Base-by-base conservation (phyloP, 1,140 invertebrate species). In the Antheraea pernyi region DNA sequence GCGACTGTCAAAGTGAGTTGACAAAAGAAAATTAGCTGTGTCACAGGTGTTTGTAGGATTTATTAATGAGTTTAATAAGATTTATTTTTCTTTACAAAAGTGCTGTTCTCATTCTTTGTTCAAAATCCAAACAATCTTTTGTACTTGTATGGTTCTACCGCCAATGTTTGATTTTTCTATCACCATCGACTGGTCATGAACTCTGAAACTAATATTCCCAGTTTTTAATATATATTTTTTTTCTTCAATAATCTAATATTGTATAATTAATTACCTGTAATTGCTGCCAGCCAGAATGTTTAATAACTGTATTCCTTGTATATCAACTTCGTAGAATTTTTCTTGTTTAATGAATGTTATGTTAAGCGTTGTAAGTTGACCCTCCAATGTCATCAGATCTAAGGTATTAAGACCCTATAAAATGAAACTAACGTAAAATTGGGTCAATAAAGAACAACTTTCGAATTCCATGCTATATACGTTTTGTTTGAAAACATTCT, bases 1-100 rank as follows among this genome's bases (percentile, higher is more conserved):
- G 89, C 70, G 91, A 92, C 37, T 93, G 91, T 65, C 85, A 91
- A 75, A 92, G 89, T 75, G 86, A 92, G 80, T 64, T 90, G 60
- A 86, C 86, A 11, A 77, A 85, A 74, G 82, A 90, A 77, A 82
- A 85, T 73, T 85, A 79, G 22, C 22, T 2, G 22, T 30, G 22
- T 30, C 4, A 30, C 22, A 30, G 22, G 22, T 30, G 22, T 30
- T 30, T 30, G 22, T 30, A 30, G 22, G 22, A 30, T 30, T 30
- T 30, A 30, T 30, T 30, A 30, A 2, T 30, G 22, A 30, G 4
- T 4, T 30, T 30, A 30, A 30, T 30, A 30, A 30, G 22, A 30
- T 30, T 30, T 30, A 30, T 30, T 30, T 30, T 30, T 30, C 22
- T 30, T 30, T 2, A 30, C 22, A 30, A 30, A 30, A 72, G 36